Percentiles rank a stretch among this genome's conserved stretches.
phyloP scores from a whole-genome alignment of 2,113 vertebrate genomes.

The Poecilia latipinna region DNA sequence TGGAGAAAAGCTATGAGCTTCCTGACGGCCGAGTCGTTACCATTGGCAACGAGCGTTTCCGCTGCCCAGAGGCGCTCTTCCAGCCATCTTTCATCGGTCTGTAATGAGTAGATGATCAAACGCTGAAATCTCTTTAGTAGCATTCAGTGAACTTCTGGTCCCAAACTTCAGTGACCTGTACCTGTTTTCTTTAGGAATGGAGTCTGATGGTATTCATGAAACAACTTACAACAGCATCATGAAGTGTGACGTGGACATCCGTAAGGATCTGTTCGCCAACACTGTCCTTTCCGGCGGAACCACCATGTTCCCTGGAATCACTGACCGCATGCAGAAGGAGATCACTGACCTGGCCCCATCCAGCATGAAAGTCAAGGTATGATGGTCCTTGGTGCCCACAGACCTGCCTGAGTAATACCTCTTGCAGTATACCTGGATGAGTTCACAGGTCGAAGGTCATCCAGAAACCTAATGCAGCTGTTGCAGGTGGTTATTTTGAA shows the following conservation, averaged over 20 bases:
- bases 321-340: constrained; percentile 98
- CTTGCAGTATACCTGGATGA: background rate
- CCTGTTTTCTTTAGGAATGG: constrained; percentile 86
- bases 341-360: constrained; percentile 95
- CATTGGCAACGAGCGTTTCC: constrained; percentile 99
- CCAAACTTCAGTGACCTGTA: background rate
- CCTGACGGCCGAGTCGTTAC: constrained; percentile 99
- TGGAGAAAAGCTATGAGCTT: constrained; percentile 99
- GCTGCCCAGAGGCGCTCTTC: constrained; percentile 99
- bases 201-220: constrained; percentile 97
- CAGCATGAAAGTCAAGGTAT: constrained; percentile 99
- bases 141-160: background rate
- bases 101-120: background rate
- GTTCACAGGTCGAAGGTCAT: background rate
- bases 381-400: background rate
- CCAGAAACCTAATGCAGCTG: background rate
- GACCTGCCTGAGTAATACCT: background rate
- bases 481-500: no score
- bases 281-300: constrained; percentile 96
- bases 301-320: constrained; percentile 98
- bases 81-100: constrained; percentile 98
- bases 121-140: no score
- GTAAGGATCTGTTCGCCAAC: constrained; percentile 98
- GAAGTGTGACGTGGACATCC: constrained; percentile 99
- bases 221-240: constrained; percentile 99